These are phyloP conservation scores for Aspidiotus destructor DNA, from an alignment of 2,888 invertebrate genomes.

Conservation along the genomic window DNA sequence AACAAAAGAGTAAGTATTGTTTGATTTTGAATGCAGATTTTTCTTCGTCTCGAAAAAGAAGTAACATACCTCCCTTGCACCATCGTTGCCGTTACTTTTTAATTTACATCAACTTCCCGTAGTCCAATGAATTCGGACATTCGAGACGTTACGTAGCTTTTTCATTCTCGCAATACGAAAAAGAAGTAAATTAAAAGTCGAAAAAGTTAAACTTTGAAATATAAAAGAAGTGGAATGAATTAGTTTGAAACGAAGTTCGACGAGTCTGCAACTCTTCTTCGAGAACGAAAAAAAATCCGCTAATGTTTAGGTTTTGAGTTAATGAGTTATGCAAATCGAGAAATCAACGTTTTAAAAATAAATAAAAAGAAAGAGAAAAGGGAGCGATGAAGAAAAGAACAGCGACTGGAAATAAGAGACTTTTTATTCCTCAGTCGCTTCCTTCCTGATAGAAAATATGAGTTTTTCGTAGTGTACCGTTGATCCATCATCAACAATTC, in stretches of 20 bases:
- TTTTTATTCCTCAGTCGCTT: constrained; percentile 25
- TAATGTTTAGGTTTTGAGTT: constrained; percentile 32
- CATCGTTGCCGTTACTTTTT: constrained; percentile 25
- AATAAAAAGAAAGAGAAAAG: constrained; percentile 5
- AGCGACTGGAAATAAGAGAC: constrained; percentile 26
- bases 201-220: constrained; percentile 32
- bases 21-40: too few species aligned
- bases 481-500: neutral
- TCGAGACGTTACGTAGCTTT: constrained; percentile 17
- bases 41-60: neutral
- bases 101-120: constrained; percentile 28
- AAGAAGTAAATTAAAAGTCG: constrained; percentile 32
- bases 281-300: constrained; percentile 22
- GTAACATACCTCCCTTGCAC: neutral
- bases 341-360: constrained; percentile 33
- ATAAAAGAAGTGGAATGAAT: constrained; percentile 32
- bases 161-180: constrained; percentile 12
- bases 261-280: constrained; percentile 26
- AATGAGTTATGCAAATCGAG: constrained; percentile 32
- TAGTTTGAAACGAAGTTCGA: constrained; percentile 32
- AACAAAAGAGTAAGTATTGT: too few species aligned
- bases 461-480: constrained; percentile 14
- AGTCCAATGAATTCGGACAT: constrained; percentile 32
- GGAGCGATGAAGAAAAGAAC: too few species aligned
- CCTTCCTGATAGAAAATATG: constrained; percentile 21